Evolutionary conservation across 2,113 vertebrate species (phyloP).

Genomic region (Motacilla alba): DNA sequence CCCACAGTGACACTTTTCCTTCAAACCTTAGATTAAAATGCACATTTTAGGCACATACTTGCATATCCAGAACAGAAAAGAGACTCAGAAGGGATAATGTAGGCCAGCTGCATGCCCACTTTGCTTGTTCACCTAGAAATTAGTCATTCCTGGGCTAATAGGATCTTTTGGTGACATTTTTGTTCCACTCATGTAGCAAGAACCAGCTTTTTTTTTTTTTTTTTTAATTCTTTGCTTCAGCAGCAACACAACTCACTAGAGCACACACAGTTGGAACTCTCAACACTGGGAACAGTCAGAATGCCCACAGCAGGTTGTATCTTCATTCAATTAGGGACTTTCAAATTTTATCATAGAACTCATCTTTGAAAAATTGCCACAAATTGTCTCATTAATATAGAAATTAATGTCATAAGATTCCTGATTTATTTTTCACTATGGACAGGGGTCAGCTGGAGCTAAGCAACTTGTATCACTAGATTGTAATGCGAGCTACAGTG

Average conservation of each 20-base stretch:
- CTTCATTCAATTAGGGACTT: not conserved
- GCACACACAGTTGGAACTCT: not conserved
- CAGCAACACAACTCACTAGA: not conserved
- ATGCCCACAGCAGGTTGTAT: not conserved
- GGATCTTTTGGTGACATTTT: not conserved
- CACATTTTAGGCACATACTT: constrained; percentile 5
- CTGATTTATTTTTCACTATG: not conserved
- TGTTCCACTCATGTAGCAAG: not conserved
- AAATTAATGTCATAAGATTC: not conserved
- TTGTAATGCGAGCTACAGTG: not conserved
- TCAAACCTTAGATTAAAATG: constrained; percentile 1
- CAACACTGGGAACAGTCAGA: not conserved
- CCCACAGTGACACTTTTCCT: not conserved
- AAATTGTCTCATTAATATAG: not conserved
- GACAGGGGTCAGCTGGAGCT: not conserved
- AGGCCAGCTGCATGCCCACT: not conserved
- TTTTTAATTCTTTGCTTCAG: not conserved
- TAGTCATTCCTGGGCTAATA: not conserved
- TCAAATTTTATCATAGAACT: not conserved
- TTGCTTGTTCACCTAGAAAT: not conserved
- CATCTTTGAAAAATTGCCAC: not conserved
- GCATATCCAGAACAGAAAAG: not conserved
- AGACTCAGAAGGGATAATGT: not conserved
- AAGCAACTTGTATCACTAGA: not conserved
- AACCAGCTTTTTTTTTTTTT: not conserved